These are phyloP conservation scores for Alloplasta piceator DNA, from an alignment of 2,888 invertebrate genomes.

Conservation along the genomic window DNA sequence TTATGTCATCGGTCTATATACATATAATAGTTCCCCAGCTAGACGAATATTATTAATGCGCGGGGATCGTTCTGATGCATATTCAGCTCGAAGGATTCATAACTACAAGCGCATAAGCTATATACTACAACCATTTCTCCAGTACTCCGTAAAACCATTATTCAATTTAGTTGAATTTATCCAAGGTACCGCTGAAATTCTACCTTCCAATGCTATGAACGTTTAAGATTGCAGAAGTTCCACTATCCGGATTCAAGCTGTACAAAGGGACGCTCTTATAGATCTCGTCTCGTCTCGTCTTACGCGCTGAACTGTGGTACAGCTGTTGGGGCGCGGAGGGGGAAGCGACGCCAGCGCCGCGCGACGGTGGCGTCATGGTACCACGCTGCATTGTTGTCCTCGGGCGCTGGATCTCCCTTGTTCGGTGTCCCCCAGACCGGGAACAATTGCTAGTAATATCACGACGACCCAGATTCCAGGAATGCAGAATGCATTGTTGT, in stretches of 20 bases:
- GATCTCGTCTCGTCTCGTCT: conserved; percentile 35
- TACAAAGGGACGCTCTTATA: not conserved
- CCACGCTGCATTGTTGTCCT: conserved; percentile 36
- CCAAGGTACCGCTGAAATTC: conserved; percentile 5
- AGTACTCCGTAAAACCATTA: conserved; percentile 58
- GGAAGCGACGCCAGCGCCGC: conserved; percentile 9
- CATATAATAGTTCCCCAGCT: conserved; percentile 25
- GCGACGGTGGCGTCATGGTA: conserved; percentile 32
- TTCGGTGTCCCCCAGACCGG: conserved; percentile 5
- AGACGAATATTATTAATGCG: conserved; percentile 62
- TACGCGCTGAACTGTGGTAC: not conserved
- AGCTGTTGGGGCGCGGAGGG: not conserved
- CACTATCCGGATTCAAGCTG: not conserved
- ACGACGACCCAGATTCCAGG: conserved; percentile 33
- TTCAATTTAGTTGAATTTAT: conserved; percentile 65
- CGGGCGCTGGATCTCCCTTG: not conserved
- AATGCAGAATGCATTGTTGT: not conserved
- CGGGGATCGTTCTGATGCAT: conserved; percentile 64
- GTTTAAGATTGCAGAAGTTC: conserved; percentile 57
- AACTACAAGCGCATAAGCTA: conserved; percentile 29
- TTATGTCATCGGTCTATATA: conserved; percentile 24
- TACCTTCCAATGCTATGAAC: not conserved
- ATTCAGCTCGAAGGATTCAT: conserved; percentile 59
- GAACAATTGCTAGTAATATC: conserved; percentile 46
- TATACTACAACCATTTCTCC: not conserved